A percentile compares a stretch with the other conserved stretches of the same genome.
Evolutionary conservation across 2,888 invertebrate species (phyloP).

Genomic region (Diogma glabrata): DNA sequence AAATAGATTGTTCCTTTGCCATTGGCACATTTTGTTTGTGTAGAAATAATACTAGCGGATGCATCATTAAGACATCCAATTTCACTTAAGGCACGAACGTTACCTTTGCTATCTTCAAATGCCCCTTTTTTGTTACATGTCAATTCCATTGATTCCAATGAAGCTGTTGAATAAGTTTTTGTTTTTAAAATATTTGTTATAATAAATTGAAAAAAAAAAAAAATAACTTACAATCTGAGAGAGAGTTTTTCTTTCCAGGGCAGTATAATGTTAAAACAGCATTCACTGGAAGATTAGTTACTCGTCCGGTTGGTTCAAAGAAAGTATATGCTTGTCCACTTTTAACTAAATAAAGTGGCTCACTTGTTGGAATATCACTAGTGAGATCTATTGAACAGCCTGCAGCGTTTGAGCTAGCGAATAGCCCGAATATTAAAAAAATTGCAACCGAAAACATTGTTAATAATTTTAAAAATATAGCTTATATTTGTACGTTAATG

Average conservation of each 20-base stretch:
- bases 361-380: constrained; percentile 18
- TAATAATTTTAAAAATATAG: too few species aligned
- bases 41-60: constrained; percentile 23
- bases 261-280: constrained; percentile 22
- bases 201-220: too few species aligned
- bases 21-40: constrained; percentile 25
- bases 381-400: constrained; percentile 19
- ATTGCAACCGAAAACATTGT: too few species aligned
- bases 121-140: neutral
- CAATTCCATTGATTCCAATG: too few species aligned
- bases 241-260: constrained; percentile 17
- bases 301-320: constrained; percentile 20
- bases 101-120: constrained; percentile 12
- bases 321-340: constrained; percentile 15
- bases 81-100: constrained; percentile 14
- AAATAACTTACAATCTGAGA: neutral
- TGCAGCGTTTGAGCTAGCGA: neutral
- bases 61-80: constrained; percentile 19
- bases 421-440: too few species aligned
- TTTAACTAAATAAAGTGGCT: constrained; percentile 18
- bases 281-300: constrained; percentile 17
- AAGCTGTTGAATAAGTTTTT: too few species aligned
- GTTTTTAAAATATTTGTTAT: too few species aligned
- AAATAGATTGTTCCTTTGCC: constrained; percentile 21
- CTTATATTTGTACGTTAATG: too few species aligned